These are phyloP conservation scores for Neosilurus mollespiculum DNA, from an alignment of 2,797 vertebrate genomes.

Conservation along the genomic window DNA sequence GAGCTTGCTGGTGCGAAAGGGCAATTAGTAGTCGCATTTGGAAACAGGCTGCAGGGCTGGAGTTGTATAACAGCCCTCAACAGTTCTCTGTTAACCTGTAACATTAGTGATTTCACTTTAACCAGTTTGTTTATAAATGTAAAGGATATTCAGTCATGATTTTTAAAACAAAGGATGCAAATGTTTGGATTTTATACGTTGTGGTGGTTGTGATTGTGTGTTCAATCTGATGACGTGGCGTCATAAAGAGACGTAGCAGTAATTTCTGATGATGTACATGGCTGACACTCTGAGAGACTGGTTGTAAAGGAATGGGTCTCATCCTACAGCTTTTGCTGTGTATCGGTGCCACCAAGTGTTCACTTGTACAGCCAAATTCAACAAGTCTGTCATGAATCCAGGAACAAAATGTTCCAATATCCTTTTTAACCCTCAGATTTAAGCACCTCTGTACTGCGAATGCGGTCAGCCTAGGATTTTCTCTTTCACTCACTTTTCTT, in stretches of 20 bases:
- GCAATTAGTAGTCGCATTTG: not conserved
- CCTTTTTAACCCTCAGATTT: not conserved
- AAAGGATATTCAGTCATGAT: not conserved
- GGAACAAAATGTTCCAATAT: not conserved
- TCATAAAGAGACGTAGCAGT: not conserved
- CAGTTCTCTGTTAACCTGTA: not conserved
- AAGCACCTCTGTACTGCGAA: not conserved
- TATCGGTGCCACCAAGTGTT: constrained; percentile 11
- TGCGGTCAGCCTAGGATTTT: not conserved
- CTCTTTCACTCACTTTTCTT: not conserved
- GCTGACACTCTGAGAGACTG: not conserved
- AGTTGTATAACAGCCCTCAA: not conserved
- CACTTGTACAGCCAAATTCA: not conserved
- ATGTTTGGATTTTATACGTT: not conserved
- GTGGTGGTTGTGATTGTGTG: not conserved
- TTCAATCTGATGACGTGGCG: not conserved
- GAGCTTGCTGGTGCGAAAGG: not conserved
- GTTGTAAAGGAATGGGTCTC: too few species aligned
- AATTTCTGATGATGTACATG: not conserved
- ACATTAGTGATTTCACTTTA: not conserved
- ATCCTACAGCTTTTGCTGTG: not conserved
- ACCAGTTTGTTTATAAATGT: not conserved
- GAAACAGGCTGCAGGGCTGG: not conserved
- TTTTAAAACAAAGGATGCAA: not conserved
- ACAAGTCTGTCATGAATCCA: not conserved